Evolutionary conservation across 2,797 vertebrate genomes (phyloP).

Genomic region (Notolabrus celidotus): DNA sequence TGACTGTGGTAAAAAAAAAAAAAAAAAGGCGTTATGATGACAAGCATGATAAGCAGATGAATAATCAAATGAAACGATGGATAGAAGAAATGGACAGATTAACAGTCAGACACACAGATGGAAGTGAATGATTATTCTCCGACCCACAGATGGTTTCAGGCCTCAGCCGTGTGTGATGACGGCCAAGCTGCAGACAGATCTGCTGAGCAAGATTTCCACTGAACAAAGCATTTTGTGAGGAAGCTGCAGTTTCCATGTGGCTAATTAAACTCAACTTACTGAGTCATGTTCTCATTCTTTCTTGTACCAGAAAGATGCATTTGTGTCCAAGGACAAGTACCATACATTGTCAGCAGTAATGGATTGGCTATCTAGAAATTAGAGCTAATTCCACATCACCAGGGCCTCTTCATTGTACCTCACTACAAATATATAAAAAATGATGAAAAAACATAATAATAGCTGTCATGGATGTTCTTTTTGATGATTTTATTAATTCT

Average conservation of each 20-base stretch:
- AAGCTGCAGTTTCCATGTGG: slow-evolving; percentile 55
- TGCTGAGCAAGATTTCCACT: slow-evolving; percentile 50
- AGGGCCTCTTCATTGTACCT: neutral
- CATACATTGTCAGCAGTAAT: neutral
- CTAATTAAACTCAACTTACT: slow-evolving; percentile 49
- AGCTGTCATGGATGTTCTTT: no score
- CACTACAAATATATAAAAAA: no score
- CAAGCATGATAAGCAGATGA: slow-evolving; percentile 25
- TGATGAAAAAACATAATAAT: no score
- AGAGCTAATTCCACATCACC: neutral
- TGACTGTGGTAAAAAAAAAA: slow-evolving; percentile 1
- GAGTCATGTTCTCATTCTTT: slow-evolving; percentile 57
- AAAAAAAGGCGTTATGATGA: slow-evolving; percentile 6
- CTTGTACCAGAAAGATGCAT: slow-evolving; percentile 31
- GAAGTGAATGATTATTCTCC: slow-evolving; percentile 54
- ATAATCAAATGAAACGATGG: slow-evolving; percentile 6
- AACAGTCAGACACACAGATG: slow-evolving; percentile 48
- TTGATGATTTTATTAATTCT: no score
- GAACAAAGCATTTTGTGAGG: slow-evolving; percentile 51
- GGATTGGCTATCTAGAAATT: neutral
- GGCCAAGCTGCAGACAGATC: slow-evolving; percentile 55
- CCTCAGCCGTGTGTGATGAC: slow-evolving; percentile 39
- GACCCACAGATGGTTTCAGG: slow-evolving; percentile 59
- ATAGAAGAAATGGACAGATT: slow-evolving; percentile 23
- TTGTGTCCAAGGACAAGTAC: slow-evolving; percentile 1